Conservation (phyloP, 2,113 vertebrate species). For the Taxidea taxus region DNA sequence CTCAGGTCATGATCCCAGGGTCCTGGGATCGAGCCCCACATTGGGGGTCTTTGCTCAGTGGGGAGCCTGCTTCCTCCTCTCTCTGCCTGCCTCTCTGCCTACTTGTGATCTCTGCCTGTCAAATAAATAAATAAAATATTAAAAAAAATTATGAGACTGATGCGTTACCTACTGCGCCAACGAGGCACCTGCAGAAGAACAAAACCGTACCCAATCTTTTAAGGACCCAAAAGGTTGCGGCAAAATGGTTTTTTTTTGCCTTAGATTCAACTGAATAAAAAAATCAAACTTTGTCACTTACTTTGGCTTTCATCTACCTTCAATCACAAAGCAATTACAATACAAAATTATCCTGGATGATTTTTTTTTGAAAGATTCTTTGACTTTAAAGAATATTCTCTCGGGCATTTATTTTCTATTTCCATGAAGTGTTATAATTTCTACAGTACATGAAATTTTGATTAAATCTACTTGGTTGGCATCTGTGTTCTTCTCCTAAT, state of each 20-base stretch:
- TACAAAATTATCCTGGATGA: neutral
- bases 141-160: neutral
- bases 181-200: neutral
- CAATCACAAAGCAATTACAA: neutral
- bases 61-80: too few species aligned
- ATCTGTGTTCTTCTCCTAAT: slow-evolving; percentile 6
- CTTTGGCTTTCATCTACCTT: neutral
- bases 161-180: too few species aligned
- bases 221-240: neutral
- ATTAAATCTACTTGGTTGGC: neutral
- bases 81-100: too few species aligned
- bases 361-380: neutral
- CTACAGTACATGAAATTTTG: slow-evolving; percentile 10
- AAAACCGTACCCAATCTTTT: neutral
- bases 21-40: too few species aligned
- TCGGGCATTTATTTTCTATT: slow-evolving; percentile 31
- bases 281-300: neutral
- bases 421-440: slow-evolving; percentile 47
- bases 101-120: too few species aligned
- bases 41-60: too few species aligned
- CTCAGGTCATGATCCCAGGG: too few species aligned
- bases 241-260: neutral
- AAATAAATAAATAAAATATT: too few species aligned
- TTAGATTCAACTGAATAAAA: neutral
- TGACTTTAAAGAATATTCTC: slow-evolving; percentile 17